Evolutionary conservation across 2,888 invertebrate genomes (phyloP).

Genomic region (Danaus chrysippus): DNA sequence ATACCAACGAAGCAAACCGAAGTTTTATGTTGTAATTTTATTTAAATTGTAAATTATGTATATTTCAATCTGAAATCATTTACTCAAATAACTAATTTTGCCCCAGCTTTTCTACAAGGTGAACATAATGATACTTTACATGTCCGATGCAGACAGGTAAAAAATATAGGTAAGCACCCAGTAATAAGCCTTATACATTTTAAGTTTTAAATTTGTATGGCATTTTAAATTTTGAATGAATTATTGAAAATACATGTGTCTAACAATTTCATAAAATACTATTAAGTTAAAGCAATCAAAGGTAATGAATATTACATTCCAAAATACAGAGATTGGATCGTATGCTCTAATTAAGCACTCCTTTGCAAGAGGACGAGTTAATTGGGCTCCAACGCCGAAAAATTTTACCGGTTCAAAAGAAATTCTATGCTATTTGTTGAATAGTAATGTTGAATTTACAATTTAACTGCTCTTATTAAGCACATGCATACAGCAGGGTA

Average conservation of each 20-base stretch:
- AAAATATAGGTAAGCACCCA: no score
- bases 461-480: constrained; percentile 1
- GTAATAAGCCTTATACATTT: no score
- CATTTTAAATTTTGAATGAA: no score
- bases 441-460: constrained; percentile 13
- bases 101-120: no score
- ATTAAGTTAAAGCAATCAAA: constrained; percentile 19
- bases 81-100: no score
- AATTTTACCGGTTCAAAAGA: constrained; percentile 18
- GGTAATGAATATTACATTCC: constrained; percentile 28
- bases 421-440: constrained; percentile 10
- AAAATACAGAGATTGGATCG: constrained; percentile 20
- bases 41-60: no score
- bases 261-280: constrained; percentile 14
- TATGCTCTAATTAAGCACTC: constrained; percentile 26
- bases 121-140: no score
- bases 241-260: neutral
- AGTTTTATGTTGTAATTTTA: no score
- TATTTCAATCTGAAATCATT: no score
- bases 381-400: constrained; percentile 21
- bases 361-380: constrained; percentile 20
- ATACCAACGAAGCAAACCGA: no score
- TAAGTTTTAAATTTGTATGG: no score
- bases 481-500: neutral
- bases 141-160: no score